Percentiles rank a stretch among this genome's conserved stretches.
Conservation (phyloP, 2,797 vertebrate species). For the Mus caroli region DNA sequence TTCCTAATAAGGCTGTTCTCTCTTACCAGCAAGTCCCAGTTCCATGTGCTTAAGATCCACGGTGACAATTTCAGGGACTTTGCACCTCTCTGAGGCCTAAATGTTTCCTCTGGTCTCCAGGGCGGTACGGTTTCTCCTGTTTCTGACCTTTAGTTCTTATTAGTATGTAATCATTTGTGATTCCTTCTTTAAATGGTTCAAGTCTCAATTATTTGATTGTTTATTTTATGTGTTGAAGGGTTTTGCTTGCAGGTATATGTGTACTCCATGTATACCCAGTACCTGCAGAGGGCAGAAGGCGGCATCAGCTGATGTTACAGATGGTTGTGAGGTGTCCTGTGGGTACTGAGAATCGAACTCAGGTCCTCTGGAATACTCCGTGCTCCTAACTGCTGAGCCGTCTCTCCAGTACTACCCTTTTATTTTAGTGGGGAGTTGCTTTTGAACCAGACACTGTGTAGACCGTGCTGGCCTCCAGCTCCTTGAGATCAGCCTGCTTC, state of each 20-base stretch:
- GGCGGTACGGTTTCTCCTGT: fast-evolving
- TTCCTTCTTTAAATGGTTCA: not conserved
- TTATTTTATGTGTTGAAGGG: not conserved
- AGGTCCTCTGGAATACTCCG: too few relatives aligned
- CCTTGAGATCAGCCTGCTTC: not conserved
- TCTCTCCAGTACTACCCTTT: not conserved
- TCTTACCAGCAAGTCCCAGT: not conserved
- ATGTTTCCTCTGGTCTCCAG: not conserved
- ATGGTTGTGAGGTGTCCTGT: not conserved
- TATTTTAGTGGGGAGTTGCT: not conserved
- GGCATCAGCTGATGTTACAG: not conserved
- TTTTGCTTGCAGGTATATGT: not conserved
- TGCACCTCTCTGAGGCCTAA: too few relatives aligned
- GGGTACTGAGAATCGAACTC: not conserved
- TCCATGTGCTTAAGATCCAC: too few relatives aligned
- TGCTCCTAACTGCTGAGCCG: not conserved
- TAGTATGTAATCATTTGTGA: not conserved
- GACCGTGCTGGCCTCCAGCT: not conserved
- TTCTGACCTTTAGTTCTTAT: not conserved
- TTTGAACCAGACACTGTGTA: not conserved
- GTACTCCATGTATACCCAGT: not conserved
- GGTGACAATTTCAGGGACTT: not conserved
- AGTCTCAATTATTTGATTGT: not conserved
- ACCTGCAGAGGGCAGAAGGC: not conserved
- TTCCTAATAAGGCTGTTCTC: not conserved